phyloP scores from a whole-genome alignment of 2,797 vertebrate genomes.

The Rousettus madagascariensis region DNA sequence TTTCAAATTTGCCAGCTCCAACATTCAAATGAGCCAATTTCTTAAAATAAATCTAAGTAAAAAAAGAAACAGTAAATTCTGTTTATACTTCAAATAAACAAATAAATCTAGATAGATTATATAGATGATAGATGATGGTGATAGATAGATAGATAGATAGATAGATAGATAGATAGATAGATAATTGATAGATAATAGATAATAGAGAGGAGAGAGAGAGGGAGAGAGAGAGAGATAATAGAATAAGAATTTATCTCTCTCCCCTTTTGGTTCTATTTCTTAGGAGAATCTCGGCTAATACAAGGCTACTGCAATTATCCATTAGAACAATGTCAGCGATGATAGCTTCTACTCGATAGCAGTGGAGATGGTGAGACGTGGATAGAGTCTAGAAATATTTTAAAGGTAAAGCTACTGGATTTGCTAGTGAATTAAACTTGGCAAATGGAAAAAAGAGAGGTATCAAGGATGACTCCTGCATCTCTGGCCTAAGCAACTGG shows the following conservation, averaged over 20 bases:
- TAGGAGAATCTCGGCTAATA: background rate
- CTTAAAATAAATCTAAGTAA: background rate
- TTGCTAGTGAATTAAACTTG: background rate
- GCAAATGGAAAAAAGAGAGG: background rate
- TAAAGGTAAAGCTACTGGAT: background rate
- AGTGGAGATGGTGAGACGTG: background rate
- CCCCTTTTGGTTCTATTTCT: constrained; percentile 2
- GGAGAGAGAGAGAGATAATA: background rate
- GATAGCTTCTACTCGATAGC: background rate
- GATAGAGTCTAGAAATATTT: background rate
- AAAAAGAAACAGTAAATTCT: background rate
- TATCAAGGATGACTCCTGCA: background rate
- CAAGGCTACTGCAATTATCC: background rate
- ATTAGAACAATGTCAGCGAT: background rate
- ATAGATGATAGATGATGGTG: too few relatives aligned
- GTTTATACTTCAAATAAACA: too few relatives aligned
- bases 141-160: background rate
- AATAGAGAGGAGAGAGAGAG: too few relatives aligned
- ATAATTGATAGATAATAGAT: background rate
- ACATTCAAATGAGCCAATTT: background rate
- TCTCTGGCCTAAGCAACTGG: background rate
- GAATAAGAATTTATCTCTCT: background rate
- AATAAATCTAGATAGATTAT: background rate
- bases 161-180: background rate
- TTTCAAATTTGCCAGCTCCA: background rate